Percentiles rank a stretch among this genome's conserved stretches.
phyloP scores from a whole-genome alignment of 2,888 invertebrate genomes.

The Yponomeuta malinellus region DNA sequence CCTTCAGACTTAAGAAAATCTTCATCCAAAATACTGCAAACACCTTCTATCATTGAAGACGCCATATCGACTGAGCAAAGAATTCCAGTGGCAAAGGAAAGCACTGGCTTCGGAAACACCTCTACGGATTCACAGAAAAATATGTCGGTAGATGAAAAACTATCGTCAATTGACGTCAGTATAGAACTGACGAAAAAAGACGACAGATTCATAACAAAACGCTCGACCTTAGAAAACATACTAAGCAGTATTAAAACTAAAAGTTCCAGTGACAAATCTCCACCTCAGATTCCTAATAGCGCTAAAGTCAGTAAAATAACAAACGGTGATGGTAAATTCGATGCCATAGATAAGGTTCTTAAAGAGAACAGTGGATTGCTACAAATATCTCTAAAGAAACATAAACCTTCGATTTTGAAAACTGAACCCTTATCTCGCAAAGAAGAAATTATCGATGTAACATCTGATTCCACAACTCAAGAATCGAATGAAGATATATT shows the following conservation, averaged over 20 bases:
- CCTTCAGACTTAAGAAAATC: no score
- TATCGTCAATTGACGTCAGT: background rate
- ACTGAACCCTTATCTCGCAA: background rate
- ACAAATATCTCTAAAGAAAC: background rate
- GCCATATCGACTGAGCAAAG: background rate
- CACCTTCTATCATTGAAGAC: background rate
- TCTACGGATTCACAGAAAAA: no score
- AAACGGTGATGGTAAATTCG: background rate
- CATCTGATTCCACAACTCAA: background rate
- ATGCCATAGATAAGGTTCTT: background rate
- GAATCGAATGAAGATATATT: background rate
- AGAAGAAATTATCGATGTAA: background rate
- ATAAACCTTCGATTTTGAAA: background rate
- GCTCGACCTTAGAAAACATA: slow-evolving; percentile 45
- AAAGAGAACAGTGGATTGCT: background rate
- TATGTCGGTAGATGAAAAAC: no score
- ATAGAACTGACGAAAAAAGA: slow-evolving; percentile 23
- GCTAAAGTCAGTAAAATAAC: background rate
- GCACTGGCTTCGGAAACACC: no score
- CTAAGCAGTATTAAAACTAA: slow-evolving; percentile 42
- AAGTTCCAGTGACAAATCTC: background rate
- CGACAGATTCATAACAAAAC: slow-evolving; percentile 39
- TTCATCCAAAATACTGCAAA: background rate
- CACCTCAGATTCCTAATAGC: background rate
- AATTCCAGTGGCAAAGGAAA: slow-evolving; percentile 8